These are phyloP conservation scores for Psophia crepitans DNA, from an alignment of 2,113 vertebrate genomes.

Conservation along the genomic window DNA sequence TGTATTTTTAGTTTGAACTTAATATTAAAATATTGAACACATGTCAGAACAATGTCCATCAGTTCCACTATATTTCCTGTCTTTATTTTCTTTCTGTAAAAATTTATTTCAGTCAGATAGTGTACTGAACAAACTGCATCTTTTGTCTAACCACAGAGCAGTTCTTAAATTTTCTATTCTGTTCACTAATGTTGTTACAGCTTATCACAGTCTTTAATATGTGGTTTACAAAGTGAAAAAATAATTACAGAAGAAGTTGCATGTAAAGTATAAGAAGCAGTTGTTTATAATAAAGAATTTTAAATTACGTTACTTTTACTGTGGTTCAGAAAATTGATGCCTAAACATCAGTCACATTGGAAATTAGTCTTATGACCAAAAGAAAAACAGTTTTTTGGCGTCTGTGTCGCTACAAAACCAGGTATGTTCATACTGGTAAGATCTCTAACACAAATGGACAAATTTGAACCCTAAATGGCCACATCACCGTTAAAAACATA, in stretches of 20 bases:
- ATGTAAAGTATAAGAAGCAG: background rate
- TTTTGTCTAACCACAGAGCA: background rate
- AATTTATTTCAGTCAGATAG: background rate
- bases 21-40: background rate
- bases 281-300: background rate
- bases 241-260: background rate
- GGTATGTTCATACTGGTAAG: background rate
- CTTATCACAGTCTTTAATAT: background rate
- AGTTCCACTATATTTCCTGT: background rate
- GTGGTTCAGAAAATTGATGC: background rate
- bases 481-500: background rate
- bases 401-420: background rate
- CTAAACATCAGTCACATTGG: background rate
- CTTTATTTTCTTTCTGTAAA: background rate
- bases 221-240: background rate
- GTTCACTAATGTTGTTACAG: background rate
- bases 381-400: background rate
- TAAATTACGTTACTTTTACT: background rate
- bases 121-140: background rate
- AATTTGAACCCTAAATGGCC: background rate
- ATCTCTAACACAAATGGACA: background rate
- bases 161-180: background rate
- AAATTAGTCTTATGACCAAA: background rate
- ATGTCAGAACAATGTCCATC: background rate
- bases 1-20: background rate